These are phyloP conservation scores for Bombus pascuorum DNA, from an alignment of 1,140 invertebrate species.

Conservation along the genomic window DNA sequence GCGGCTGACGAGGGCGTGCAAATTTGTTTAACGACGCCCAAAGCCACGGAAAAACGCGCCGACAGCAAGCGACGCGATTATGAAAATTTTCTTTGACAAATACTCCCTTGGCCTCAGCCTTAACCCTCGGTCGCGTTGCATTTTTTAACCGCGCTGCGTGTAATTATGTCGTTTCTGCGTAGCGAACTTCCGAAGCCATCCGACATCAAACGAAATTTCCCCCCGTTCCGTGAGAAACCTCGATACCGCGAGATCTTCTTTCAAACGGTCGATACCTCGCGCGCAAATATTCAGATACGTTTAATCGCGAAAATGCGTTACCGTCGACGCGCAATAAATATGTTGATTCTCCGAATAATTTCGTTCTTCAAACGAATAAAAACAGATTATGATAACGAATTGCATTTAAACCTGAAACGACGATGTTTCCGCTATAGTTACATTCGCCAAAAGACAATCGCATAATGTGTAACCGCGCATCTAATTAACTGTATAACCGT, in stretches of 20 bases:
- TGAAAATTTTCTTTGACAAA: slow-evolving; percentile 69
- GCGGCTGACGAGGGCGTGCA: slow-evolving; percentile 78
- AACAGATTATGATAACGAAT: too few relatives aligned
- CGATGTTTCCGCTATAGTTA: too few relatives aligned
- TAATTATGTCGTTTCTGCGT: slow-evolving; percentile 62
- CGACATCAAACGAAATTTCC: slow-evolving; percentile 52
- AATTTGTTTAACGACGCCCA: slow-evolving; percentile 80
- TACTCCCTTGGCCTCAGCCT: slow-evolving; percentile 34
- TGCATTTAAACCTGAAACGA: too few relatives aligned
- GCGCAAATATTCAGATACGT: slow-evolving; percentile 13
- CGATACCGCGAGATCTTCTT: not conserved
- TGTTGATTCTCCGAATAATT: too few relatives aligned
- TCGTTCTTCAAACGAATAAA: too few relatives aligned
- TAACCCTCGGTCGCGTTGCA: slow-evolving; percentile 42
- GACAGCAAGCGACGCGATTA: slow-evolving; percentile 57
- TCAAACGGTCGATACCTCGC: not conserved
- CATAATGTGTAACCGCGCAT: too few relatives aligned
- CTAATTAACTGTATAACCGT: too few relatives aligned
- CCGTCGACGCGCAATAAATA: not conserved
- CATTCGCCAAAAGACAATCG: too few relatives aligned
- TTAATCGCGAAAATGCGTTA: not conserved
- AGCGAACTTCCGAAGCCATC: slow-evolving; percentile 33
- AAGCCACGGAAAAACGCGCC: slow-evolving; percentile 69
- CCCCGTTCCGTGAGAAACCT: slow-evolving; percentile 13
- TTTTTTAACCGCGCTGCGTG: slow-evolving; percentile 41